These are phyloP conservation scores for Aramus guarauna DNA, from an alignment of 2,113 vertebrate genomes.

Conservation along the genomic window DNA sequence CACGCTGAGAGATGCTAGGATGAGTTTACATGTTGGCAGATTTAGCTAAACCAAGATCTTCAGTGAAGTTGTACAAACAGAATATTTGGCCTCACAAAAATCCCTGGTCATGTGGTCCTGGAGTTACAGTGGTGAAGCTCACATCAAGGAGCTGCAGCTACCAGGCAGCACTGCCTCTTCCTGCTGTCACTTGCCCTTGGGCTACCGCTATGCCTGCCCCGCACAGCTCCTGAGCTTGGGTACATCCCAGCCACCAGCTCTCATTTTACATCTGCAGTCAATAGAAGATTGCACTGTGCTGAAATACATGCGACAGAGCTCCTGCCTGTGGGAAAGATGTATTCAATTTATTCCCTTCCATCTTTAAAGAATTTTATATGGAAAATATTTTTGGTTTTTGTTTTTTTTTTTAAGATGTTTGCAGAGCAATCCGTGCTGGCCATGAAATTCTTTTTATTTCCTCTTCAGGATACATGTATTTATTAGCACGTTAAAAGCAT, in stretches of 20 bases:
- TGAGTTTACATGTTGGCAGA: background rate
- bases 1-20: background rate
- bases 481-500: background rate
- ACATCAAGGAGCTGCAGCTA: background rate
- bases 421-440: background rate
- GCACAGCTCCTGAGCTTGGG: background rate
- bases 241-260: background rate
- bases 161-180: background rate
- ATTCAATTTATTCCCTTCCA: background rate
- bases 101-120: background rate
- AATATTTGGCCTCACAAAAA: background rate
- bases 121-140: background rate
- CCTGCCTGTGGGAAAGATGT: background rate
- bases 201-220: background rate
- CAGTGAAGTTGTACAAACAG: background rate
- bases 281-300: background rate
- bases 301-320: background rate
- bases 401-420: background rate
- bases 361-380: background rate
- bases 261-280: background rate
- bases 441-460: background rate
- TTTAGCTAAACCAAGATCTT: background rate
- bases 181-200: background rate
- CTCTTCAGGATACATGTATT: background rate
- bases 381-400: background rate